Conservation (phyloP, 92 coral and sea anemone species). For the Meandrina meandrites region DNA sequence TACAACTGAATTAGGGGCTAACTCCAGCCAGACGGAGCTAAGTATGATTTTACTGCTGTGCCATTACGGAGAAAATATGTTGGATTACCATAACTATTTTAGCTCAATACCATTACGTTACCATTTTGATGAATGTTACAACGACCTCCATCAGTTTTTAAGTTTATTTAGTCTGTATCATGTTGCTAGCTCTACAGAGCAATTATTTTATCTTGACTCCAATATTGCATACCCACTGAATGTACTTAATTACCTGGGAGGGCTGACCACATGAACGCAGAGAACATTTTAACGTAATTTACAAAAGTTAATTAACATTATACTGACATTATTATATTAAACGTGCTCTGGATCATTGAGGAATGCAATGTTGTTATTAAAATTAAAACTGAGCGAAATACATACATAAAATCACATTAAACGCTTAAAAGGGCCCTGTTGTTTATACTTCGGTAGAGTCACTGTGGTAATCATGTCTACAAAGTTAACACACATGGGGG, state of each 20-base stretch:
- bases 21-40: too few species aligned
- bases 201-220: neutral
- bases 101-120: neutral
- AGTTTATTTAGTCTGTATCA: neutral
- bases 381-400: neutral
- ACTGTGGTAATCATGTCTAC: neutral
- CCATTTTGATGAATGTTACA: neutral
- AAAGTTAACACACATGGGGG: neutral
- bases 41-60: too few species aligned
- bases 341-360: neutral
- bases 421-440: too few species aligned
- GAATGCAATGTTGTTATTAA: neutral
- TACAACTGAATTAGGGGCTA: too few species aligned
- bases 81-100: too few species aligned
- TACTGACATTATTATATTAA: neutral
- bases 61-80: too few species aligned
- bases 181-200: neutral
- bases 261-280: neutral
- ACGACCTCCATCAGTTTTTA: neutral
- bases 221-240: neutral
- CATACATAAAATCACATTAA: neutral
- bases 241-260: neutral
- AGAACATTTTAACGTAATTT: neutral
- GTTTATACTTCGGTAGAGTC: too few species aligned
- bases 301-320: neutral